A percentile compares a stretch with the other conserved stretches of the same genome.
Conservation (phyloP, 2,888 invertebrate genomes). For the Emmelina monodactyla region DNA sequence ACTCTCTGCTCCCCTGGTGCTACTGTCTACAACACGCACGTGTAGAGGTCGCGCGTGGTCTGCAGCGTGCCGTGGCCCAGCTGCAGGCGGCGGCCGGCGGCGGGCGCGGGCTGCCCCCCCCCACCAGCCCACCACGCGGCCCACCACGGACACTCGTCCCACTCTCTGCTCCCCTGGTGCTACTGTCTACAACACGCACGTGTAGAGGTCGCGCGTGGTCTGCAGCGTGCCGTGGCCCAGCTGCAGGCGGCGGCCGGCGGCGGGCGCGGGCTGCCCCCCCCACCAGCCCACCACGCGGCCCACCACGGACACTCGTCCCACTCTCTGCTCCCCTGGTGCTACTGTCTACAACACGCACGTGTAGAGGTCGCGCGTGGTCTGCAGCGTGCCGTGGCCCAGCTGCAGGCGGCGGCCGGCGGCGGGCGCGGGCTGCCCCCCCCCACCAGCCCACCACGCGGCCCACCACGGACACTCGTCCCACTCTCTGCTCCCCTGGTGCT, state of each 20-base stretch:
- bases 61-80: constrained; percentile 16
- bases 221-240: constrained; percentile 77
- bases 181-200: too few relatives aligned
- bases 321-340: too few relatives aligned
- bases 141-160: constrained; percentile 93
- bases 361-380: constrained; percentile 76
- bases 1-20: too few relatives aligned
- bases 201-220: constrained; percentile 76
- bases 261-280: constrained; percentile 73
- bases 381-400: constrained; percentile 78
- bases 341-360: constrained; percentile 21
- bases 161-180: too few relatives aligned
- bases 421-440: constrained; percentile 74
- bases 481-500: too few relatives aligned
- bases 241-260: constrained; percentile 80
- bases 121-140: constrained; percentile 96
- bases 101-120: too few relatives aligned
- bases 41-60: constrained; percentile 31
- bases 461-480: constrained; percentile 93
- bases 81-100: not conserved
- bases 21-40: constrained; percentile 20
- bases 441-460: constrained; percentile 96
- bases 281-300: constrained; percentile 96
- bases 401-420: constrained; percentile 78
- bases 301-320: constrained; percentile 93